These are phyloP conservation scores for Poecilia wingei DNA, from an alignment of 2,797 vertebrate species.

Conservation along the genomic window DNA sequence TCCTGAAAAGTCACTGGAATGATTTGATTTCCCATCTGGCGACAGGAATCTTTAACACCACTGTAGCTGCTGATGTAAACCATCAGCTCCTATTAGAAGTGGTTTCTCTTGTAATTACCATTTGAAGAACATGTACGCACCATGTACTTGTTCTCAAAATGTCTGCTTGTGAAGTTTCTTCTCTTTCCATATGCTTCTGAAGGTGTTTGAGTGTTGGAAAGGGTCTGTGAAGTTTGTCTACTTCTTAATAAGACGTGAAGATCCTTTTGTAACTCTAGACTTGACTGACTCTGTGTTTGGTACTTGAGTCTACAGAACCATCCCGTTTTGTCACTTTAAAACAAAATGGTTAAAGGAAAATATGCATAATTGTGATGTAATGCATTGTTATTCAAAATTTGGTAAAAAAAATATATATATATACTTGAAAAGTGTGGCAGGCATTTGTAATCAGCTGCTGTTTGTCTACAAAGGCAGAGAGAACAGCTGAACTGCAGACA, in stretches of 20 bases:
- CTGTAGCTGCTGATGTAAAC: conserved; percentile 11
- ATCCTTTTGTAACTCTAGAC: not conserved
- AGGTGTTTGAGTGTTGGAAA: not conserved
- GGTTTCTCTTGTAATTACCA: conserved; percentile 46
- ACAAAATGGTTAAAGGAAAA: not conserved
- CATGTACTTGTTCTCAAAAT: conserved; percentile 39
- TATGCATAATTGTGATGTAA: not conserved
- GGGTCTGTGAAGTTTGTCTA: not conserved
- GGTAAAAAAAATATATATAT: not conserved
- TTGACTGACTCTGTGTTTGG: not conserved
- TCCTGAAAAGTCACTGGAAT: conserved; percentile 19
- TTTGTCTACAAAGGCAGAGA: not conserved
- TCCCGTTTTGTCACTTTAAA: not conserved
- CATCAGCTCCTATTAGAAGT: conserved; percentile 49
- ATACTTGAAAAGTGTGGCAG: not conserved
- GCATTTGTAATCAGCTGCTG: not conserved
- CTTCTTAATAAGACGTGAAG: not conserved
- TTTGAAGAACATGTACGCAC: conserved; percentile 32
- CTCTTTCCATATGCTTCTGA: not conserved
- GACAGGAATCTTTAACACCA: conserved; percentile 16
- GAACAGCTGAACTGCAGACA: not conserved
- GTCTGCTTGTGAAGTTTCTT: conserved; percentile 12
- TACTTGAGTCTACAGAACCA: not conserved
- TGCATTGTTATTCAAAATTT: not conserved
- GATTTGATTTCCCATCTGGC: conserved; percentile 22